Evolutionary conservation across 2,113 vertebrate genomes (phyloP), one percentile per base, ranked within the genome.

Genomic region (Dendropsophus ebraccatus): DNA sequence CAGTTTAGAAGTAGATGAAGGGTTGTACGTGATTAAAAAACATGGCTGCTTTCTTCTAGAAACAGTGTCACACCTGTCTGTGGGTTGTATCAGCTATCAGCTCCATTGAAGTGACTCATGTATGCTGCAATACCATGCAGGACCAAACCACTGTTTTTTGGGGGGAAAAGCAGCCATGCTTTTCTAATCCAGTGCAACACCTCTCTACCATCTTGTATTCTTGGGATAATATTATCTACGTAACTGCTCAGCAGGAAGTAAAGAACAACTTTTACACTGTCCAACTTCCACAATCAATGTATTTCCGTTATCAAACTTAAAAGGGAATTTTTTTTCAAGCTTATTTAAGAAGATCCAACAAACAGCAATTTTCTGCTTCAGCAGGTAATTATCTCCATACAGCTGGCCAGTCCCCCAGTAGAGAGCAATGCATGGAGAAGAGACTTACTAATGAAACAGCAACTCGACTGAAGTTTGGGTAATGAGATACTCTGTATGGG

Each of bases 351-450:
- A 32, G 8, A 77, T 35, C 17, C 49, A 25, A 65, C 54, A 45
- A 45, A 85, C 21, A 32, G 54, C 10, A 76, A 84, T 84, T 76
- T 84, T 85, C 73, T 77, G 72, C 73, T 65, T 67, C 49, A 45
- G 83, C 10, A 37, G 11, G 23, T 78, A 69, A 78, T 77, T 30
- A 50, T 62, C 58, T 45, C 12, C 19, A 41, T 35, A 30, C 65
- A 67, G 41, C 25, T 52, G 56, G n/a, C 74, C 60, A 10, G 37
- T 77, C n/a, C 13, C 30, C 72, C 25, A 78, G 52, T n/a, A 69
- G 54, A 67, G 23, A 45, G 28, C 37, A 52, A 35, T 50, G 45
- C 21, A 37, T 19, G 32, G 73, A 12, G 58, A 77, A 37, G n/a
- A 45, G 56, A 75, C 56, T 9, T 62, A 54, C 35, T 35, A 74